Base-by-base conservation (phyloP, 2,113 vertebrate genomes). In the Macquaria australasica region DNA sequence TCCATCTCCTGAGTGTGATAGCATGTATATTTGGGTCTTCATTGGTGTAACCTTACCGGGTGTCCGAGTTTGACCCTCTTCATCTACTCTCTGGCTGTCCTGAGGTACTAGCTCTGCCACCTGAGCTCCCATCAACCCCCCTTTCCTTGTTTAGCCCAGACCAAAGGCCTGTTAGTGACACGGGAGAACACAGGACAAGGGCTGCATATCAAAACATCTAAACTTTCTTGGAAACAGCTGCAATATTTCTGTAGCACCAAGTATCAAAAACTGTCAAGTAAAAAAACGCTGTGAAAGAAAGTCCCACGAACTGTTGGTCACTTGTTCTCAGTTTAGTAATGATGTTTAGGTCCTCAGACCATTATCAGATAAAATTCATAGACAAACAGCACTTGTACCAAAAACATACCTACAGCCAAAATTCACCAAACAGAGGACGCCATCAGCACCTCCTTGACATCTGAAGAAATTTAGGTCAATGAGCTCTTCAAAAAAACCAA, bases 21-120 rank as follows among this genome's bases (percentile, higher is more conserved):
- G 56, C 48, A 14, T 20, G 62, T 72, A 39, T 82, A 77, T 84
- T 87, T 77, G 73, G 59, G 56, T 73, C 67, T 48, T 48, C 37
- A 41, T 77, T 20, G 0, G 12, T 39, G 74, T 73, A 77, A 81
- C 45, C 55, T 25, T 68, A 73, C 37, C 45, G 1, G 5, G 15
- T 18, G 63, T 59, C 53, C 0, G 23, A n/a, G n/a, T 79, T 51
- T 55, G 71, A 58, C 34, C 69, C 59, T 50, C 50, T 66, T 9
- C 48, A 16, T 21, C 23, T 23, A 43, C 11, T 31, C 59, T 48
- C 16, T 41, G 39, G 12, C 53, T 41, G 50, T 41, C 21, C 51
- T 48, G 58, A 11, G 45, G n/a, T 8, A 1, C 73, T 55, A 12
- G 2, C 66, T 55, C 23, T 77, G 74, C 68, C 10, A 77, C 56